Conservation (phyloP, 2,113 vertebrate genomes). For the Hippocampus zosterae region DNA sequence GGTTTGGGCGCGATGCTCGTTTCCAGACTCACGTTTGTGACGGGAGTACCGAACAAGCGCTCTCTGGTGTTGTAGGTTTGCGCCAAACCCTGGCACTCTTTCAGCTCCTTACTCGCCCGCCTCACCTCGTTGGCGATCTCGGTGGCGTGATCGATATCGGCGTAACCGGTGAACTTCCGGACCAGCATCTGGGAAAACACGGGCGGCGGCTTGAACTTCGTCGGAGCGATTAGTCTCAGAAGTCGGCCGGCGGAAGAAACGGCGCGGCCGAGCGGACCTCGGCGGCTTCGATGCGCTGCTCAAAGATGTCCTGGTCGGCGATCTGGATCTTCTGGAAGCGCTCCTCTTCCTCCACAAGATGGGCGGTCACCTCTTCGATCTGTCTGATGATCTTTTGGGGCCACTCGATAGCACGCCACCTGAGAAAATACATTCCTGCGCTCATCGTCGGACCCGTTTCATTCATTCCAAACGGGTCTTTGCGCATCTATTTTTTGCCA, state of each 20-base stretch:
- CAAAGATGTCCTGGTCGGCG: conserved; percentile 77
- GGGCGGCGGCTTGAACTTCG: background rate
- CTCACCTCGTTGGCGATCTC: conserved; percentile 81
- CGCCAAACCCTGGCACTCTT: conserved; percentile 79
- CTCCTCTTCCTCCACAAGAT: conserved; percentile 82
- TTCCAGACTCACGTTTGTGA: conserved; percentile 77
- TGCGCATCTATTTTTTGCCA: too few species aligned
- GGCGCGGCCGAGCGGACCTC: conserved; percentile 67
- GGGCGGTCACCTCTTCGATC: conserved; percentile 64
- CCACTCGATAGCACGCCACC: conserved; percentile 83
- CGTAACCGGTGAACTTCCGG: conserved; percentile 73
- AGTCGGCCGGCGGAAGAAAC: too few species aligned
- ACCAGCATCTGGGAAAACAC: conserved; percentile 75
- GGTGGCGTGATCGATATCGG: conserved; percentile 70
- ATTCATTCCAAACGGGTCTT: too few species aligned
- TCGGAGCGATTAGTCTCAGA: background rate
- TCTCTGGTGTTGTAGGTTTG: conserved; percentile 84
- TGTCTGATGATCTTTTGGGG: conserved; percentile 77
- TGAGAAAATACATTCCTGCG: conserved; percentile 44
- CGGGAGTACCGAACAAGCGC: conserved; percentile 76
- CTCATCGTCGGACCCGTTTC: background rate
- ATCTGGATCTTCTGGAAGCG: conserved; percentile 80
- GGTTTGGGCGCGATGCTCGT: background rate
- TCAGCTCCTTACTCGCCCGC: conserved; percentile 76
- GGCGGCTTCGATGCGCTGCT: conserved; percentile 76